Evolutionary conservation across 2,888 invertebrate genomes (phyloP), one percentile per base, ranked within the genome.

Genomic region (Alitta virens): DNA sequence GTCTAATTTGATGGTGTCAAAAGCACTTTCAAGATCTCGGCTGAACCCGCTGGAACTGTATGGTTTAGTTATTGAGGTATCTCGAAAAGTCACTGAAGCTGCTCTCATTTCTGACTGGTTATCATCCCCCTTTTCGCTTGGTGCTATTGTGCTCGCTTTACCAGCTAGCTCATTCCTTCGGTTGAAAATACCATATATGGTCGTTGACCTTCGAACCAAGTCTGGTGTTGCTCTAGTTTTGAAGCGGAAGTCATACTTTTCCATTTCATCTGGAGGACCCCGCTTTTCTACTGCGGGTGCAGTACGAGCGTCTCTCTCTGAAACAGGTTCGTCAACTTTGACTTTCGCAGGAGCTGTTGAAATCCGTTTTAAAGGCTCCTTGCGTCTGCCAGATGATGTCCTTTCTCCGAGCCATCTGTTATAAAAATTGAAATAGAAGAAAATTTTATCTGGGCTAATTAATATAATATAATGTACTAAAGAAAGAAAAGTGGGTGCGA

Each of bases 331-430:
- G 12, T 59, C 51, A 27, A 38, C 26, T 38, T 50, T 38, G 2
- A 50, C 33, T 1, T n/a, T 21, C 1, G 59, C 50, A 3, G 51
- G 51, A 16, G 59, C 59, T 18, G 42, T 40, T 27, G 38, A 51
- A 5, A 50, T 59, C n/a, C 59, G 1, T 16, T 50, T 51, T 7
- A 38, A 50, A 2, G 49, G 33, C 1, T 50, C 50, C 14, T 38
- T 14, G 7, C 59, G 50, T 16, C 40, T 50, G 5, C 60, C 60
- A 14, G 53, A 54, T 2, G 26, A 42, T 1, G 53, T 54, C 21
- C 54, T 18, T 21, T 60, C 53, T n/a, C 60, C 60, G 3, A 60
- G 54, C 60, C 60, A 60, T 23, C 60, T 60, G 60, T 12, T 24
- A 26, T 12, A 53, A 7, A 53, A n/a, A 49, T 14, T 16, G 7